Evolutionary conservation across 2,797 vertebrate genomes (phyloP).

Genomic region (Selene dorsalis): DNA sequence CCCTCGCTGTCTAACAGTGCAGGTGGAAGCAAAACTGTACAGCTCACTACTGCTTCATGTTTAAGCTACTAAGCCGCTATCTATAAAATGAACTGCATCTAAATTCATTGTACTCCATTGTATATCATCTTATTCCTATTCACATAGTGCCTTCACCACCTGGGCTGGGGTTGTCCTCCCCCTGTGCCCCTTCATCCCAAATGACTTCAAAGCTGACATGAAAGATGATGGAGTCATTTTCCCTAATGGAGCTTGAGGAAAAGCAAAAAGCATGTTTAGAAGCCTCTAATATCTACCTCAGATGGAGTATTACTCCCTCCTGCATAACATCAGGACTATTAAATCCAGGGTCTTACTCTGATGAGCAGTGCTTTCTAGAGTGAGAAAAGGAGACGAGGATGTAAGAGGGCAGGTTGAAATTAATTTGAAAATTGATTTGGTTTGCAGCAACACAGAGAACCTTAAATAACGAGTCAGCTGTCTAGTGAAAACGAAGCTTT

Average conservation of each 20-base stretch:
- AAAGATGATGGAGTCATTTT: conserved; percentile 53
- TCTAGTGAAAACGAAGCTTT: conserved; percentile 28
- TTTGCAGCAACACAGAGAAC: conserved; percentile 5
- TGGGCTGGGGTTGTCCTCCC: conserved; percentile 21
- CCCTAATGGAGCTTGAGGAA: neutral
- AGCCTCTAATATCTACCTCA: conserved; percentile 1
- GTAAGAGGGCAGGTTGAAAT: neutral
- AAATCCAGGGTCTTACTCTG: conserved; percentile 7
- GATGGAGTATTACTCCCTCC: conserved; percentile 7
- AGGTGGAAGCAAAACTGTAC: neutral
- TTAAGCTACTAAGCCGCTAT: neutral
- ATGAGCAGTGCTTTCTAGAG: conserved; percentile 16
- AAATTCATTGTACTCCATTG: conserved; percentile 9
- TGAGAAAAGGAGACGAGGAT: neutral
- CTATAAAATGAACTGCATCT: neutral
- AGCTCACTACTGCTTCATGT: neutral
- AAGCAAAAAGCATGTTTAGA: conserved; percentile 2
- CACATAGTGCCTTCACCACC: conserved; percentile 10
- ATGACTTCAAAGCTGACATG: conserved; percentile 74
- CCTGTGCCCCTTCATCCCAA: conserved; percentile 21
- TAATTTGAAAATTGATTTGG: conserved; percentile 3
- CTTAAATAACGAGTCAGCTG: neutral
- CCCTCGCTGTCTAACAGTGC: neutral
- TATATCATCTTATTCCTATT: neutral
- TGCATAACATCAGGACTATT: conserved; percentile 6